These are phyloP conservation scores for Microcebus ravelobensis DNA, from an alignment of 2,113 vertebrate genomes.

Conservation along the genomic window DNA sequence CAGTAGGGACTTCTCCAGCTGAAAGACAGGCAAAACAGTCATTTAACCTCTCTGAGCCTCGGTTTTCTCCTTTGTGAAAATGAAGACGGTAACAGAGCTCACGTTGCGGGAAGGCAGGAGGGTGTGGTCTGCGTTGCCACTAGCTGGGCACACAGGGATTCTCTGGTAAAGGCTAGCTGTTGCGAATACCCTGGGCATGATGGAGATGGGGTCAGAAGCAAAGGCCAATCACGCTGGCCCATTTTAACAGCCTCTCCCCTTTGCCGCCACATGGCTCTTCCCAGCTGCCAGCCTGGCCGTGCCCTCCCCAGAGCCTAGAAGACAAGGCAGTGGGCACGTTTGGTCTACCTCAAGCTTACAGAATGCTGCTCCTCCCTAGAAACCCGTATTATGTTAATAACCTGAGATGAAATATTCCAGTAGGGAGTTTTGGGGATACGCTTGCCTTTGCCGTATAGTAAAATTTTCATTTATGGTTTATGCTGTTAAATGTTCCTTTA, in stretches of 20 bases:
- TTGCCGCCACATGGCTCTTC: not conserved
- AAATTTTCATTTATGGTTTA: slow-evolving; percentile 65
- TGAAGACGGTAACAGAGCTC: not conserved
- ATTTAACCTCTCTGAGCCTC: not conserved
- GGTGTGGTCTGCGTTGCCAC: too few species aligned
- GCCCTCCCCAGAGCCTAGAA: not conserved
- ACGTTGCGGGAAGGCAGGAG: accelerated
- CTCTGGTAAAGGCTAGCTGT: not conserved
- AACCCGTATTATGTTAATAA: slow-evolving; percentile 34
- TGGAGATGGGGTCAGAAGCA: not conserved
- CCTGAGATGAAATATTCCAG: slow-evolving; percentile 42
- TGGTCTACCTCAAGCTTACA: not conserved
- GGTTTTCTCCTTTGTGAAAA: not conserved
- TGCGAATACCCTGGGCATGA: not conserved
- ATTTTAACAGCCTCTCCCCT: not conserved
- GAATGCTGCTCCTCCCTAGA: slow-evolving; percentile 25
- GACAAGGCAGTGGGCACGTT: not conserved
- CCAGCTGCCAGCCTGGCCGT: not conserved
- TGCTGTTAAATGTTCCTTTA: slow-evolving; percentile 68
- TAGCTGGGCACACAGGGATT: not conserved
- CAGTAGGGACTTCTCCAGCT: not conserved
- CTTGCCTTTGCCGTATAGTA: slow-evolving; percentile 37
- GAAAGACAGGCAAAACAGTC: not conserved
- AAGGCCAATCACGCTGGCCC: not conserved
- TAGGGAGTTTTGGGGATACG: slow-evolving; percentile 39